These are phyloP conservation scores for Malurus elegans DNA, from an alignment of 2,113 vertebrate genomes.

Conservation along the genomic window DNA sequence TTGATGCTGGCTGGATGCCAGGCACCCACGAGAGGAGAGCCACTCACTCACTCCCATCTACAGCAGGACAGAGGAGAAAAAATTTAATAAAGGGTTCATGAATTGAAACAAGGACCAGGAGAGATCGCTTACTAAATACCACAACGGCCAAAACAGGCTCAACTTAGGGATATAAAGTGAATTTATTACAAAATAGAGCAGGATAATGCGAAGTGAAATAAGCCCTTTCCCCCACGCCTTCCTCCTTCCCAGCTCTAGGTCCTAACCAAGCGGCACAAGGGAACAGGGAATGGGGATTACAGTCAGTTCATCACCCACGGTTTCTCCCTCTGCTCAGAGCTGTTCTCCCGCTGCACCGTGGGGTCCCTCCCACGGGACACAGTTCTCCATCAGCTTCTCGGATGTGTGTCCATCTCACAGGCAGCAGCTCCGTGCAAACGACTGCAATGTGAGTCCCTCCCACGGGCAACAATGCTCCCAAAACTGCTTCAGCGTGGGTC, in stretches of 20 bases:
- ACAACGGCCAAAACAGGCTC: not conserved
- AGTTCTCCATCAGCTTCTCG: not conserved
- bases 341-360: not conserved
- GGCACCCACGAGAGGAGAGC: no score
- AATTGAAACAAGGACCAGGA: not conserved
- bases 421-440: fast-evolving
- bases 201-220: not conserved
- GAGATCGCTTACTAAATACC: not conserved
- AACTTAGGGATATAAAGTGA: not conserved
- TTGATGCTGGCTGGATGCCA: not conserved
- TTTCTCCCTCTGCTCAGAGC: not conserved
- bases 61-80: not conserved
- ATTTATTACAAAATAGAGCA: not conserved
- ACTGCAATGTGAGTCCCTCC: not conserved
- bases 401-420: fast-evolving
- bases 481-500: fast-evolving
- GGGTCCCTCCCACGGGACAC: not conserved
- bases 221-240: not conserved
- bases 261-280: not conserved
- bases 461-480: not conserved
- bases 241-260: not conserved
- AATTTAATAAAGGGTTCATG: not conserved
- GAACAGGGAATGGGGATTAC: not conserved
- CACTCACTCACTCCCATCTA: not conserved
- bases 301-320: not conserved